phyloP scores from a whole-genome alignment of 2,888 invertebrate genomes.

The Drosophila sordidula region DNA sequence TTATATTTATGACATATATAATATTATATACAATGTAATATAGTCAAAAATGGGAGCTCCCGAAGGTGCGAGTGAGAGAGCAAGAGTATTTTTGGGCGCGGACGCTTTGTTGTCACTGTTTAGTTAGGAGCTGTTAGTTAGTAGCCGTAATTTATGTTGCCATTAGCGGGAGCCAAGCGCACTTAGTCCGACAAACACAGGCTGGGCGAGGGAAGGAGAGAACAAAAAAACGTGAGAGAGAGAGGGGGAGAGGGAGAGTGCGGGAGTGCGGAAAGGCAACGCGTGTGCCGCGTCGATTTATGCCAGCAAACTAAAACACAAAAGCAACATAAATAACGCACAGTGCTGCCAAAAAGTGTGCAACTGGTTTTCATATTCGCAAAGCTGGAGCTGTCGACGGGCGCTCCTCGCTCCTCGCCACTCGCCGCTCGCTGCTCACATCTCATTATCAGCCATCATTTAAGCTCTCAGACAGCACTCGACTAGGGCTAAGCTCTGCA shows the following conservation, averaged over 20 bases:
- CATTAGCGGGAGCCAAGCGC: conserved; percentile 66
- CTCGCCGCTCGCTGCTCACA: conserved; percentile 32
- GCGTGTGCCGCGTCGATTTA: conserved; percentile 50
- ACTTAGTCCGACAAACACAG: conserved; percentile 43
- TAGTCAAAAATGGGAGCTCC: too few species aligned
- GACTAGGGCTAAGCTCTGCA: conserved; percentile 35
- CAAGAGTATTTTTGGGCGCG: conserved; percentile 35
- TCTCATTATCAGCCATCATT: conserved; percentile 71
- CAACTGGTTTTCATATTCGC: conserved; percentile 68
- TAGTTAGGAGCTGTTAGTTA: conserved; percentile 65
- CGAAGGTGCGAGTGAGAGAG: background rate
- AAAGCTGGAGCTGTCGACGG: conserved; percentile 18
- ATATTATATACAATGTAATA: too few species aligned
- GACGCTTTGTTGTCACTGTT: conserved; percentile 51
- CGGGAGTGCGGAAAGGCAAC: background rate
- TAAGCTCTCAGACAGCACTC: conserved; percentile 37
- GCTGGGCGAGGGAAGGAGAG: background rate
- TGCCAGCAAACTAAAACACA: conserved; percentile 46
- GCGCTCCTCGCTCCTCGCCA: conserved; percentile 9
- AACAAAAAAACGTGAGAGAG: background rate
- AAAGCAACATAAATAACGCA: conserved; percentile 64
- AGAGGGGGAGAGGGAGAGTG: background rate
- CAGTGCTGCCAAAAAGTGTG: conserved; percentile 53
- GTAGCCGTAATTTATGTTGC: conserved; percentile 69
- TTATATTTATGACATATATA: too few species aligned